A percentile compares a stretch with the other conserved stretches of the same genome.
These are phyloP conservation scores for Cyprinodon diabolis DNA, from an alignment of 2,797 vertebrate genomes.

Conservation along the genomic window DNA sequence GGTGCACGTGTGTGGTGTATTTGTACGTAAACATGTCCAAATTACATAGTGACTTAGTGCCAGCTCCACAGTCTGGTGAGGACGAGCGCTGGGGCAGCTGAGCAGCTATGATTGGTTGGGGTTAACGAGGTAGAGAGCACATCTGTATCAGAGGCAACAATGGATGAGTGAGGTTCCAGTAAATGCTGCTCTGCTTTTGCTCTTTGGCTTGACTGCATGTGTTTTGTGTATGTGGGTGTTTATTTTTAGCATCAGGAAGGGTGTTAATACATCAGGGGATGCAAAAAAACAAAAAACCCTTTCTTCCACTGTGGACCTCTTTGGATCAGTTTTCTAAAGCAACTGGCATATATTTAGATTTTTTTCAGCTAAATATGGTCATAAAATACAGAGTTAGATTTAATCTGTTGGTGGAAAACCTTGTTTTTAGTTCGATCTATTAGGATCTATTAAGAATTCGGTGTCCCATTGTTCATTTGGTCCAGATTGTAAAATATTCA, in stretches of 20 bases:
- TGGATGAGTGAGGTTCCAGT: conserved; percentile 63
- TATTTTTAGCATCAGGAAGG: conserved; percentile 37
- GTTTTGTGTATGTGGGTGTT: conserved; percentile 24
- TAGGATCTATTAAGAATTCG: not conserved
- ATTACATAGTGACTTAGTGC: conserved; percentile 54
- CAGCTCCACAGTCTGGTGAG: conserved; percentile 66
- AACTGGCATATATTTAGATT: not conserved
- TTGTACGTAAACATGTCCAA: conserved; percentile 49
- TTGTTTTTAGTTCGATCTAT: not conserved
- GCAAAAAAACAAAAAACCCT: not conserved
- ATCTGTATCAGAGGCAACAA: conserved; percentile 70
- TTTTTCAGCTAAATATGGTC: not conserved
- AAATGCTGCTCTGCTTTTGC: conserved; percentile 35
- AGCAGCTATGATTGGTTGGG: conserved; percentile 70
- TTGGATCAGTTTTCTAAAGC: conserved; percentile 9
- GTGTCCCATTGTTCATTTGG: not conserved
- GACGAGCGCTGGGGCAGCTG: conserved; percentile 53
- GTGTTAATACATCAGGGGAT: conserved; percentile 41
- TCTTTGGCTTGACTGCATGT: conserved; percentile 16
- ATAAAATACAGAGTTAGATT: not conserved
- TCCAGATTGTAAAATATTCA: not conserved
- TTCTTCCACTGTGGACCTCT: conserved; percentile 13
- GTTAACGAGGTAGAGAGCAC: conserved; percentile 75
- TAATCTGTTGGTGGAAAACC: not conserved
- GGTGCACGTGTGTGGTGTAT: not conserved